Evolutionary conservation across 2,888 invertebrate genomes (phyloP).

Genomic region (Philonicus albiceps): DNA sequence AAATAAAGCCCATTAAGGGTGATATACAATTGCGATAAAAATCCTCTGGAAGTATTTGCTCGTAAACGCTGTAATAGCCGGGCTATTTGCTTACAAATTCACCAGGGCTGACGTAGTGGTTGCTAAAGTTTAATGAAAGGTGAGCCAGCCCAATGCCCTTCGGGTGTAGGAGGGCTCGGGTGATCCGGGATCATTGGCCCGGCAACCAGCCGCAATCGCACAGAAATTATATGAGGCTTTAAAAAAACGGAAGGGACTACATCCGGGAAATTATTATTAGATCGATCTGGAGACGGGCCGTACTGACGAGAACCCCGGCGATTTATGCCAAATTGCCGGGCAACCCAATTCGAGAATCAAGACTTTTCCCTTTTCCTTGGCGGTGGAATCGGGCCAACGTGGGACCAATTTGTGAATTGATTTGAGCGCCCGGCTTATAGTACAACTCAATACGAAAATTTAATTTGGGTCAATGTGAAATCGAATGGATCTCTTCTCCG

Average conservation of each 20-base stretch:
- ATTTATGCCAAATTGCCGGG: background rate
- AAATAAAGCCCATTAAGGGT: background rate
- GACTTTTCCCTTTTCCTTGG: background rate
- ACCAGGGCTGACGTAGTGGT: background rate
- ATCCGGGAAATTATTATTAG: background rate
- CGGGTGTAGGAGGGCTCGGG: background rate
- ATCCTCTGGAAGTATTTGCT: background rate
- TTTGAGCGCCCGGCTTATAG: background rate
- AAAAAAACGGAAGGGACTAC: constrained; percentile 10
- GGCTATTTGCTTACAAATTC: background rate
- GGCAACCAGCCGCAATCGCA: background rate
- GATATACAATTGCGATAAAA: constrained; percentile 20
- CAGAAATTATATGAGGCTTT: background rate
- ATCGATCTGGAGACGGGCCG: background rate
- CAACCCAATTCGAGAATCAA: background rate
- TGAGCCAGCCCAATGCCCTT: background rate
- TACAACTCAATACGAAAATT: background rate
- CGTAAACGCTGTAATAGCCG: background rate
- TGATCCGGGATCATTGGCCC: background rate
- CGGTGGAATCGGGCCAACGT: background rate
- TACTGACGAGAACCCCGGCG: background rate
- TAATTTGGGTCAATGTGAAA: background rate
- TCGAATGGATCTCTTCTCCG: background rate
- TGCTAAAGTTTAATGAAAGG: background rate
- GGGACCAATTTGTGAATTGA: background rate